phyloP scores from a whole-genome alignment of 2,113 vertebrate species.

The Sebastes schlegelii region DNA sequence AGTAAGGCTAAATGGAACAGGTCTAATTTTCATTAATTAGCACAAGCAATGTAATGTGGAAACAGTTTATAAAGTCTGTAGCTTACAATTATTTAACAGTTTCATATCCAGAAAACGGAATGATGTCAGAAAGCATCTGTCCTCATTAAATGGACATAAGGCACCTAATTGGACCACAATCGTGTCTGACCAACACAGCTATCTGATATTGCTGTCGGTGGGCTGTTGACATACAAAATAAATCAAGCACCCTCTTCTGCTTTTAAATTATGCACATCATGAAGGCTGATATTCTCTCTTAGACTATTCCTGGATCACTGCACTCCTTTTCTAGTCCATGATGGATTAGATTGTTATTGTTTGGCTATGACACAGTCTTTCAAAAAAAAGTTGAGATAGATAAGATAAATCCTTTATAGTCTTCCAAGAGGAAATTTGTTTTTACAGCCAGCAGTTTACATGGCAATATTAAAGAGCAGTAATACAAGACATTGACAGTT shows the following conservation, averaged over 20 bases:
- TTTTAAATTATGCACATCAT: constrained; percentile 63
- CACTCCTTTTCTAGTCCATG: constrained; percentile 15
- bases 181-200: constrained; percentile 1
- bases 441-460: constrained; percentile 26
- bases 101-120: constrained; percentile 10
- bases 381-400: constrained; percentile 44
- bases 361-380: constrained; percentile 48
- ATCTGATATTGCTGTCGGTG: not conserved
- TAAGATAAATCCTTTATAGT: constrained; percentile 36
- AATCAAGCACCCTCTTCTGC: constrained; percentile 24
- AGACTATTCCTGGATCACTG: constrained; percentile 53
- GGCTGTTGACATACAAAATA: constrained; percentile 4
- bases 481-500: constrained; percentile 27
- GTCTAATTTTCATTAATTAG: constrained; percentile 46
- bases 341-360: constrained; percentile 63
- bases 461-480: constrained; percentile 29
- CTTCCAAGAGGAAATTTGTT: constrained; percentile 57
- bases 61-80: constrained; percentile 45
- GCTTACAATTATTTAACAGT: constrained; percentile 42
- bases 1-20: constrained; percentile 30
- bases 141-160: not conserved
- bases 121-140: constrained; percentile 4
- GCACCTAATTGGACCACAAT: not conserved
- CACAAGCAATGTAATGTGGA: constrained; percentile 25
- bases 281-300: constrained; percentile 62